A percentile compares a stretch with the other conserved stretches of the same genome.
These are phyloP conservation scores for Sebastes fasciatus DNA, from an alignment of 2,113 vertebrate genomes.

Conservation along the genomic window DNA sequence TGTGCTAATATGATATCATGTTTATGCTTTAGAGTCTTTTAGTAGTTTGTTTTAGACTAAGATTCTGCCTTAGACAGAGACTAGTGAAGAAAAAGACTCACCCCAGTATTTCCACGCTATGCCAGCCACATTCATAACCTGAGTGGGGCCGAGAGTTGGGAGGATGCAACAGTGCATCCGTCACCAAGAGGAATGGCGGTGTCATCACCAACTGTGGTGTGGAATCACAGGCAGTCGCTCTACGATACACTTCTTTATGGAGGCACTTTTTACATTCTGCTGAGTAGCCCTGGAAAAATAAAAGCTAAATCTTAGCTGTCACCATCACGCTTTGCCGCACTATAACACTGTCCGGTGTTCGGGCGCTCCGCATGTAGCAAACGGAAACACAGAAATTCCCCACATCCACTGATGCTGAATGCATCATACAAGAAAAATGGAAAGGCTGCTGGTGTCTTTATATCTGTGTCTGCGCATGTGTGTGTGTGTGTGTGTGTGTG, in stretches of 20 bases:
- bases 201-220: conserved; percentile 80
- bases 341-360: conserved; percentile 73
- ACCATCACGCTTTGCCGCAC: conserved; percentile 69
- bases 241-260: conserved; percentile 82
- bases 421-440: conserved; percentile 59
- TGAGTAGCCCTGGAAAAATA: conserved; percentile 83
- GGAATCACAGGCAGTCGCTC: conserved; percentile 81
- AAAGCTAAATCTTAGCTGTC: conserved; percentile 83
- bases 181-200: conserved; percentile 83
- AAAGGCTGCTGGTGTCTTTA: conserved; percentile 77
- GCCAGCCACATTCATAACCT: conserved; percentile 79
- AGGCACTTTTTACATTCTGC: conserved; percentile 82
- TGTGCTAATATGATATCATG: background rate
- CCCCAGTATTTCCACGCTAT: conserved; percentile 65
- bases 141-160: conserved; percentile 66
- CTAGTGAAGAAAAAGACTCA: conserved; percentile 46
- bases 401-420: conserved; percentile 53
- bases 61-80: conserved; percentile 29
- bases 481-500: conserved; percentile 28
- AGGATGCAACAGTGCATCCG: conserved; percentile 79
- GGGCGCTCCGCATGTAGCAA: conserved; percentile 44
- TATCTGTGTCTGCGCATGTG: conserved; percentile 23
- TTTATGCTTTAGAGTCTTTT: conserved; percentile 5
- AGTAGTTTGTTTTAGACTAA: conserved; percentile 16
- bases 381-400: conserved; percentile 56